phyloP scores from a whole-genome alignment of 2,113 vertebrate species.

The Syrrhaptes paradoxus region DNA sequence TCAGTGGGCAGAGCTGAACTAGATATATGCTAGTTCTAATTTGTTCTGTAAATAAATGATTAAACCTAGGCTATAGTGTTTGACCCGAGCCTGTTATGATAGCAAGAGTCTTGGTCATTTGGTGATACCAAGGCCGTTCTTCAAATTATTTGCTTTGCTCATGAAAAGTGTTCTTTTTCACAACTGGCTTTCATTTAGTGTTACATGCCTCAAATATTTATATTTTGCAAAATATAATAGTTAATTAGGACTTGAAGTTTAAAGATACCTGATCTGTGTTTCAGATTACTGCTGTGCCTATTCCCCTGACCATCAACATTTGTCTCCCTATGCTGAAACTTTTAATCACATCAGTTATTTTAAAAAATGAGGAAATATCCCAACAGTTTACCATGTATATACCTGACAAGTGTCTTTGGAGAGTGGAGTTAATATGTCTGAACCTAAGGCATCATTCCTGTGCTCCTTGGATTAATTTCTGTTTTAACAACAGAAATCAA shows the following conservation, averaged over 20 bases:
- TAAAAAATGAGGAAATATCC: neutral
- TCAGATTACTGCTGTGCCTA: rapidly evolving
- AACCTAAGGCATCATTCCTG: neutral
- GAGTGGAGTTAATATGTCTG: neutral
- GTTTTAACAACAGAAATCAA: neutral
- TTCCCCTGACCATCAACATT: neutral
- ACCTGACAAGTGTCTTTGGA: neutral
- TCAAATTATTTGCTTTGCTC: neutral
- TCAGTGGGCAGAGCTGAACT: neutral
- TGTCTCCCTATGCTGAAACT: neutral
- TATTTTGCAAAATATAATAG: neutral
- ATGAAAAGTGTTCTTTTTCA: neutral
- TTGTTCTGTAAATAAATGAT: neutral
- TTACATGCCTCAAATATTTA: neutral
- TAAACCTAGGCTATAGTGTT: neutral
- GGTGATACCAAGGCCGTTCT: neutral
- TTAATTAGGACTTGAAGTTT: neutral
- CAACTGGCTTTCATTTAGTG: neutral
- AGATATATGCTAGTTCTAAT: neutral
- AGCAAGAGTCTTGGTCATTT: neutral
- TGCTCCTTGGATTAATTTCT: neutral
- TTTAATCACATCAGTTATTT: neutral
- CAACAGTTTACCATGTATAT: rapidly evolving
- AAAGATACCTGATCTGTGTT: neutral
- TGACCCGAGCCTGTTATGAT: neutral